These are phyloP conservation scores for Drosophila bocki DNA, from an alignment of 1,140 invertebrate species.

Conservation along the genomic window DNA sequence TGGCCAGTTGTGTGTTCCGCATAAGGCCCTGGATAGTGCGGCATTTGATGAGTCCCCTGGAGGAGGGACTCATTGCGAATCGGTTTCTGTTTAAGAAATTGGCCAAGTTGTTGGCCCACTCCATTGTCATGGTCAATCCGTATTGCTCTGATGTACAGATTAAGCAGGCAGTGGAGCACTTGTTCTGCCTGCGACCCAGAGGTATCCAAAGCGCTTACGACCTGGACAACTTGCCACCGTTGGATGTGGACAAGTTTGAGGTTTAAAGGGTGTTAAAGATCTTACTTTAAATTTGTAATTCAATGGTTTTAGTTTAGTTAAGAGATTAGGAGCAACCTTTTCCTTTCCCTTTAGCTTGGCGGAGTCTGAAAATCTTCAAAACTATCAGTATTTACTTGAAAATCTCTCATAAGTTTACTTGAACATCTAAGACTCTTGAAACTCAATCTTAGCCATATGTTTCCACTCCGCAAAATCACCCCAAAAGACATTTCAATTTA, in stretches of 20 bases:
- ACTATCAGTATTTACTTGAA: too few species aligned
- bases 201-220: slow-evolving; percentile 59
- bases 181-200: slow-evolving; percentile 64
- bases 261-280: not conserved
- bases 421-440: too few species aligned
- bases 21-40: slow-evolving; percentile 81
- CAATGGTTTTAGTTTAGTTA: too few species aligned
- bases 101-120: slow-evolving; percentile 68
- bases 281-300: not conserved
- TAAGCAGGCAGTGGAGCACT: slow-evolving; percentile 63
- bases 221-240: slow-evolving; percentile 41
- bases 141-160: slow-evolving; percentile 72
- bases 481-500: slow-evolving; percentile 35
- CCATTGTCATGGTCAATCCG: slow-evolving; percentile 74
- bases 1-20: slow-evolving; percentile 73
- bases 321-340: not conserved
- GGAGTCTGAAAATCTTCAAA: not conserved
- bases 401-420: too few species aligned
- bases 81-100: slow-evolving; percentile 81
- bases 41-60: slow-evolving; percentile 73
- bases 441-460: too few species aligned
- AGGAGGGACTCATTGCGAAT: slow-evolving; percentile 77
- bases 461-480: too few species aligned
- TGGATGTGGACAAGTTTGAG: slow-evolving; percentile 45
- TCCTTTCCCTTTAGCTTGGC: not conserved